Base-by-base conservation (phyloP, 2,888 invertebrate genomes). In the Flexamia atlantica region DNA sequence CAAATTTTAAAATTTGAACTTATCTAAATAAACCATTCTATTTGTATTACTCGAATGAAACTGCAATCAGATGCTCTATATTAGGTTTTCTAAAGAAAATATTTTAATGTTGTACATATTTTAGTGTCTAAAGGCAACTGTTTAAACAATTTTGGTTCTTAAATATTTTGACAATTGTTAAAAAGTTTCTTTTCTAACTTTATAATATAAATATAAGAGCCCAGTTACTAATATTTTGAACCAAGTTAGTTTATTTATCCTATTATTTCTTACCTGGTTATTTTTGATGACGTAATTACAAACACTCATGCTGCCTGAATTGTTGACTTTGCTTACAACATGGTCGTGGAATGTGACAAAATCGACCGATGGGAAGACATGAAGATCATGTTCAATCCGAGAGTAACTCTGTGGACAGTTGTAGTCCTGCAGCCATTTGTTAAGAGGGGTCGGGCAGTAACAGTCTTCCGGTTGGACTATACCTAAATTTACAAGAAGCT, bases 281-380 rank as follows among this genome's bases (percentile, higher is more conserved):
- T 94, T 90, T 90, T 96, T 95, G 10, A 98, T 91, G 10, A 95
- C 93, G 91, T 98, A 99, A 90, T 98, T 97, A 89, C 98, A 98
- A 88, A 98, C 92, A 88, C 98, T 98, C 86, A 96, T 93, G 85
- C 96, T 95, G 85, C 95, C 94, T 0, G 96, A 95, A 86, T 93
- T 94, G 89, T 97, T 93, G 89, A 95, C 98, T 86, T 93, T 93
- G 87, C 94, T 90, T 76, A 96, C 90, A 23, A 95, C 93, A 89
- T 93, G 92, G 40, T 92, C 89, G 50, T 96, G 92, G 86, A 94
- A 92, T 70, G 91, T 88, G 85, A 93, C 92, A 91, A 97, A 96
- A 90, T 97, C 92, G 1, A 98, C 91, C 80, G 91, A 90, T 57
- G 91, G 89, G 90, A 97, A 98, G 32, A 91, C 91, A 86, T 91